phyloP scores from a whole-genome alignment of 2,113 vertebrate genomes.

The Pelmatolapia mariae region DNA sequence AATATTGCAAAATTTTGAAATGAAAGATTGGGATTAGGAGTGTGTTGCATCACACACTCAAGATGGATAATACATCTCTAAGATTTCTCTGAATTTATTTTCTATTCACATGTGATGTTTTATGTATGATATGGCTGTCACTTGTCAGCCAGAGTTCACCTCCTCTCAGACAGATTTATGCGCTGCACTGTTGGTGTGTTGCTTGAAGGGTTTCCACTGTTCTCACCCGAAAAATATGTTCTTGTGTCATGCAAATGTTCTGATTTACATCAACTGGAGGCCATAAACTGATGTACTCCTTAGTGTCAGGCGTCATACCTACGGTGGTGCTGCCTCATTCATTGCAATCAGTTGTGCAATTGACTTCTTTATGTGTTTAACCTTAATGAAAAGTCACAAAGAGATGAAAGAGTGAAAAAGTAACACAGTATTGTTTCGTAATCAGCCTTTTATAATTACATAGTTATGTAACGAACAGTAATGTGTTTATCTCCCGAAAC shows the following conservation, averaged over 20 bases:
- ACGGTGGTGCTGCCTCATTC: not conserved
- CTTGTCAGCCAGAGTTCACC: conserved; percentile 42
- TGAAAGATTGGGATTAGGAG: not conserved
- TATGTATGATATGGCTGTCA: conserved; percentile 49
- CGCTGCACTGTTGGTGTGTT: not conserved
- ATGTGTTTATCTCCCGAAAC: not conserved
- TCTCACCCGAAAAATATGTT: not conserved
- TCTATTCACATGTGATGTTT: conserved; percentile 25
- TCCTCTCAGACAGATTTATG: conserved; percentile 22
- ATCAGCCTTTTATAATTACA: not conserved
- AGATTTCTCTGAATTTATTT: conserved; percentile 19
- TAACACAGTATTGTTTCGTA: not conserved
- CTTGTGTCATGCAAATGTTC: conserved; percentile 6
- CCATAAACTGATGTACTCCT: not conserved
- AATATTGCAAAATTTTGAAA: not conserved
- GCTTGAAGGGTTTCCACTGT: conserved; percentile 6
- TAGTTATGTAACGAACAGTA: not conserved
- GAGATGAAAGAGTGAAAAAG: not conserved
- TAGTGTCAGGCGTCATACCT: not conserved
- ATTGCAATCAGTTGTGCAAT: not conserved
- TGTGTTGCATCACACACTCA: conserved; percentile 23
- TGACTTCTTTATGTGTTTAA: not conserved
- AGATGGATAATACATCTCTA: not conserved
- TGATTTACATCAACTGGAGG: conserved; percentile 4
- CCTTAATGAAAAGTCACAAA: not conserved